phyloP scores from a whole-genome alignment of 2,113 vertebrate species.

The Plectropomus leopardus region DNA sequence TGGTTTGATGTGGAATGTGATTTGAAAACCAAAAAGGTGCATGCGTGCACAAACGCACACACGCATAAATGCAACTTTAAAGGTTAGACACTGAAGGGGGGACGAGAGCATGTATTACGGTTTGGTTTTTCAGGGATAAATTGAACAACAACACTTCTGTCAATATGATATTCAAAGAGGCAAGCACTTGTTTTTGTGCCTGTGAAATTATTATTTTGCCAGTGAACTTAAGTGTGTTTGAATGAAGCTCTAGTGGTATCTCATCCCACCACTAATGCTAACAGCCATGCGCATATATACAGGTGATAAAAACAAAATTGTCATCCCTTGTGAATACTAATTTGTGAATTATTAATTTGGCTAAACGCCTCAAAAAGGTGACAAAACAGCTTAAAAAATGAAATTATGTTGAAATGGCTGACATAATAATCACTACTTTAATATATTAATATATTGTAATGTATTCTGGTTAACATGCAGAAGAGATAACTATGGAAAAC shows the following conservation, averaged over 20 bases:
- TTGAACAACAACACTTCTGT: constrained; percentile 5
- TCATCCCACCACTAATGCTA: not conserved
- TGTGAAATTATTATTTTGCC: not conserved
- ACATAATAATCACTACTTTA: not conserved
- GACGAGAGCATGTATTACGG: not conserved
- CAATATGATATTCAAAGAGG: not conserved
- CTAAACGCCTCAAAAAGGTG: not conserved
- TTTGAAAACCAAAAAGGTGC: constrained; percentile 8
- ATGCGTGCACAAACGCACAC: not conserved
- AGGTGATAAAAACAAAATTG: not conserved
- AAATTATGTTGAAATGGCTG: constrained; percentile 2
- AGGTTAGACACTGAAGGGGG: constrained; percentile 28
- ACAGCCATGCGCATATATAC: not conserved
- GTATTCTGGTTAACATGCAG: constrained; percentile 2
- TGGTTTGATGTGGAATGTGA: constrained; percentile 17
- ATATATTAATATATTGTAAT: constrained; percentile 35
- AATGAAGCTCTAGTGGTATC: not conserved
- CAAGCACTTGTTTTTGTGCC: constrained; percentile 11
- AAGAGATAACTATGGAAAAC: constrained; percentile 18
- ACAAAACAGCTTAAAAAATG: not conserved
- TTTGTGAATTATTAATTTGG: not conserved
- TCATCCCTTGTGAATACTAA: not conserved
- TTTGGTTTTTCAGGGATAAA: constrained; percentile 8
- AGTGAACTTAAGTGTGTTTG: constrained; percentile 7
- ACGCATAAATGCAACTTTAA: constrained; percentile 5